phyloP scores from a whole-genome alignment of 2,113 vertebrate genomes.

The Spilogale gracilis region DNA sequence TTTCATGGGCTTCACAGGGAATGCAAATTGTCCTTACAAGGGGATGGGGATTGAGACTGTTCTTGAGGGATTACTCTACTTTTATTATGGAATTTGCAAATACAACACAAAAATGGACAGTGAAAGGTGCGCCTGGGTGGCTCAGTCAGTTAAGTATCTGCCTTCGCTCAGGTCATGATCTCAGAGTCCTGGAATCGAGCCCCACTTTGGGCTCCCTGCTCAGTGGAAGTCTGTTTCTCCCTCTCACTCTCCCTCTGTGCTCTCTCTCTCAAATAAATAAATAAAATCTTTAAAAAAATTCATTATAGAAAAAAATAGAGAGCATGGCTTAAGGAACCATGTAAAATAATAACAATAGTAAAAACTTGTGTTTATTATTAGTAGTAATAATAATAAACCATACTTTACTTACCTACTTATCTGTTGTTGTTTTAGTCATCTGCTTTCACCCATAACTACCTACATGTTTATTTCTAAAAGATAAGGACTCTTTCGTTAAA shows the following conservation, averaged over 20 bases:
- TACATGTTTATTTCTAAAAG: neutral
- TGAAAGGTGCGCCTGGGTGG: neutral
- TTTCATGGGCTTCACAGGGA: neutral
- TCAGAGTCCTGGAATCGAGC: neutral
- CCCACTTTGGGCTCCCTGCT: neutral
- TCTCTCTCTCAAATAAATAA: neutral
- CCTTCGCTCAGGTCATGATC: neutral
- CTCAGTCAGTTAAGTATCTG: neutral
- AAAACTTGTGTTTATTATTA: neutral
- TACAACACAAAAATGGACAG: neutral
- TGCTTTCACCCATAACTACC: neutral
- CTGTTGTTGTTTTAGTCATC: neutral
- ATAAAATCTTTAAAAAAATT: neutral
- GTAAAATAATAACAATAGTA: neutral
- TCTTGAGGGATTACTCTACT: neutral
- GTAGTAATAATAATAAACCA: neutral
- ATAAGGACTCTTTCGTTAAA: neutral
- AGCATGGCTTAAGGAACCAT: neutral
- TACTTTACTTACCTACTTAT: neutral
- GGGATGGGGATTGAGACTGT: neutral
- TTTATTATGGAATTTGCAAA: conserved; percentile 35
- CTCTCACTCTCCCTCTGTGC: neutral
- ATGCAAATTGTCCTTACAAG: neutral
- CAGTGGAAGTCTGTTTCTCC: too few relatives aligned
- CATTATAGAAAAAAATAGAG: neutral